phyloP scores from a whole-genome alignment of 2,113 vertebrate genomes.

The Odocoileus hemionus region DNA sequence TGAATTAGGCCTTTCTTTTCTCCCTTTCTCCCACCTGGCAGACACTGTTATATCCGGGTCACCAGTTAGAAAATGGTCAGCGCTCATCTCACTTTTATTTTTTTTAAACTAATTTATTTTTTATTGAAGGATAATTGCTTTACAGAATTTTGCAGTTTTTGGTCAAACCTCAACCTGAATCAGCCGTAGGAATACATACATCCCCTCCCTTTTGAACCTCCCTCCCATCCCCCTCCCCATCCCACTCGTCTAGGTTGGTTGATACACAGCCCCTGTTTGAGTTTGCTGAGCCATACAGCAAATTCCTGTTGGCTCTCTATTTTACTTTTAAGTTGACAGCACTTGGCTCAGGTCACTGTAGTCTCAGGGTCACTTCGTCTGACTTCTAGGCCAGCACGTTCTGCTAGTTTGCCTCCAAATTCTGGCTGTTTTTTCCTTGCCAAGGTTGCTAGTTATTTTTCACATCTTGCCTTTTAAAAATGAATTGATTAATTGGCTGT shows the following conservation, averaged over 20 bases:
- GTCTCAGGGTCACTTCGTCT: neutral
- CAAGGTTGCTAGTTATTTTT: neutral
- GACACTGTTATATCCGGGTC: neutral
- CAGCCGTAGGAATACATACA: neutral
- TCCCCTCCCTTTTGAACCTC: neutral
- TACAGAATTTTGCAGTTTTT: neutral
- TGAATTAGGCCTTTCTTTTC: neutral
- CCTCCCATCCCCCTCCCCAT: neutral
- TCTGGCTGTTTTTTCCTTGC: neutral
- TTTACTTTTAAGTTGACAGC: neutral
- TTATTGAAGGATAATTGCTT: neutral
- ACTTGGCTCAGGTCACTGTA: neutral
- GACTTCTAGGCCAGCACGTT: neutral
- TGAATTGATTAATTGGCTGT: neutral
- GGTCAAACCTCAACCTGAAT: neutral
- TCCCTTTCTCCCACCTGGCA: neutral
- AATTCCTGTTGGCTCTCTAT: neutral
- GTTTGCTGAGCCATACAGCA: neutral
- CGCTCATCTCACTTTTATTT: neutral
- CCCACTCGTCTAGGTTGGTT: neutral
- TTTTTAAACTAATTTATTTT: neutral
- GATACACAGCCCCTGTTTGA: neutral
- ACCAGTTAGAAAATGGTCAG: neutral
- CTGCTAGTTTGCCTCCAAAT: neutral
- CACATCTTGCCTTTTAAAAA: neutral